A percentile compares a stretch with the other conserved stretches of the same genome.
Conservation (phyloP, 2,888 invertebrate species). For the Adelognathus sp. region DNA sequence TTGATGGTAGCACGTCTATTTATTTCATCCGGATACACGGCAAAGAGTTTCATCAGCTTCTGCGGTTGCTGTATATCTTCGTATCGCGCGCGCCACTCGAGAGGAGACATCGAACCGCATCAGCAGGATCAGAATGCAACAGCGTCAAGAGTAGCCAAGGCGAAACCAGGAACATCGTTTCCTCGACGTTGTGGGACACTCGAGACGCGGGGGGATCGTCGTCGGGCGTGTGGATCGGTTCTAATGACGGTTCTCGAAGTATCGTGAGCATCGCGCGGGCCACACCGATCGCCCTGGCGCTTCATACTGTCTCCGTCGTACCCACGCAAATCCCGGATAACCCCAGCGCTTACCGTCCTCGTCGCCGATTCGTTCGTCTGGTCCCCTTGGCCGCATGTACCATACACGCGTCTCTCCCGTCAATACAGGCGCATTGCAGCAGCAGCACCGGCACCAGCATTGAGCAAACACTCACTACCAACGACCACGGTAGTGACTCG, state of each 20-base stretch:
- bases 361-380: constrained; percentile 24
- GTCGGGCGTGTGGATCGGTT: constrained; percentile 48
- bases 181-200: not conserved
- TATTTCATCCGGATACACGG: constrained; percentile 15
- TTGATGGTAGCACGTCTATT: not conserved
- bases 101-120: not conserved
- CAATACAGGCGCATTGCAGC: constrained; percentile 11
- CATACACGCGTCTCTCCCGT: constrained; percentile 46
- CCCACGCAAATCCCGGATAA: not conserved
- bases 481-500: constrained; percentile 42
- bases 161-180: not conserved
- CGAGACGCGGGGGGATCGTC: constrained; percentile 18
- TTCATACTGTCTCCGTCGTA: constrained; percentile 17
- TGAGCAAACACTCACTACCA: constrained; percentile 38
- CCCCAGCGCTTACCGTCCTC: constrained; percentile 23
- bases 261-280: constrained; percentile 53
- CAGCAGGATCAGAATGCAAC: not conserved
- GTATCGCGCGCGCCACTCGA: constrained; percentile 2
- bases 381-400: constrained; percentile 14
- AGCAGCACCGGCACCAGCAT: constrained; percentile 33
- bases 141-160: not conserved
- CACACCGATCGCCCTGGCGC: not conserved
- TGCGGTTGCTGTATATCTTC: not conserved
- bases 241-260: constrained; percentile 53
- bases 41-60: constrained; percentile 4